Evolutionary conservation across 2,113 vertebrate genomes (phyloP).

Genomic region (Siphamia tubifer): DNA sequence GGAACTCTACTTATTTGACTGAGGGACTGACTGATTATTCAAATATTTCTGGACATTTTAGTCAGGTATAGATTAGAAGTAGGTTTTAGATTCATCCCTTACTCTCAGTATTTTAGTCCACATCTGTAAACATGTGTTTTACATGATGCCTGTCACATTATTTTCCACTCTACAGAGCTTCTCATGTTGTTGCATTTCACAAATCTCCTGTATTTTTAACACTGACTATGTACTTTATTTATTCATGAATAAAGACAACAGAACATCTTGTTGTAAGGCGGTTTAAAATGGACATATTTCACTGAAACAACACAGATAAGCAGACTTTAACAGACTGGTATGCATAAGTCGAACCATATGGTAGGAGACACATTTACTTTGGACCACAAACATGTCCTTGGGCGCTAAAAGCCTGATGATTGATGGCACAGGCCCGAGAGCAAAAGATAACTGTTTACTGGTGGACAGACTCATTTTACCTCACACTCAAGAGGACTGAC

Average conservation of each 20-base stretch:
- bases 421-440: slow-evolving; percentile 9
- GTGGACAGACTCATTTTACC: not conserved
- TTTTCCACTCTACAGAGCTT: no score
- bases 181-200: no score
- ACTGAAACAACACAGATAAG: slow-evolving; percentile 21
- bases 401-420: not conserved
- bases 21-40: no score
- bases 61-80: no score
- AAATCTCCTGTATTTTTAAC: no score
- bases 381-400: not conserved
- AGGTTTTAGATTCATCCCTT: no score
- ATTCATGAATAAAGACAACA: no score
- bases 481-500: not conserved
- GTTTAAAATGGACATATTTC: slow-evolving; percentile 14
- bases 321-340: not conserved
- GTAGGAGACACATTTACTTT: slow-evolving; percentile 3
- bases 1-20: no score
- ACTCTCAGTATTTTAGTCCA: no score
- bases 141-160: no score
- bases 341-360: slow-evolving; percentile 45
- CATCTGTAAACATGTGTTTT: no score
- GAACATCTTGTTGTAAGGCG: not conserved
- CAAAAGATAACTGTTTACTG: slow-evolving; percentile 8
- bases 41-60: no score
- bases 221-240: not conserved